A percentile compares a stretch with the other conserved stretches of the same genome.
These are phyloP conservation scores for Petrophora chlorosata DNA, from an alignment of 2,888 invertebrate genomes.

Conservation along the genomic window DNA sequence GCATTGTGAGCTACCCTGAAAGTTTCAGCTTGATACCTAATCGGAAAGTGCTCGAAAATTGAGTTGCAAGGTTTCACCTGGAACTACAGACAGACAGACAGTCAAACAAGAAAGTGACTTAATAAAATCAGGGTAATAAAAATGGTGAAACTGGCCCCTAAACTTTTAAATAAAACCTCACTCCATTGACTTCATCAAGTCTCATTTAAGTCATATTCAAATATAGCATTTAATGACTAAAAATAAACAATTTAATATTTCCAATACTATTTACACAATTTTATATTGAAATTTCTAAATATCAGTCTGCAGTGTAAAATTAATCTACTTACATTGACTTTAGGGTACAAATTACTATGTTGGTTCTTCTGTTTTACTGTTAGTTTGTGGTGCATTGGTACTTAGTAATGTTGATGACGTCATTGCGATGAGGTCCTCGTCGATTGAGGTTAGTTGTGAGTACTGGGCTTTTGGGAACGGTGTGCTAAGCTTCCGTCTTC, in stretches of 20 bases:
- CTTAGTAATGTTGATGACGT: conserved; percentile 60
- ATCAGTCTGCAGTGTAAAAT: conserved; percentile 80
- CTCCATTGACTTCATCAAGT: conserved; percentile 9
- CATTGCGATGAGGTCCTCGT: conserved; percentile 67
- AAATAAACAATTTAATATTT: conserved; percentile 38
- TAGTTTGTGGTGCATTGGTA: conserved; percentile 51
- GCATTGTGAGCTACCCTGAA: too few species aligned
- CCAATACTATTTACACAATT: conserved; percentile 54
- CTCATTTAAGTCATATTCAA: conserved; percentile 8
- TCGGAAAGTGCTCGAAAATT: too few species aligned
- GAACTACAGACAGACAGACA: too few species aligned
- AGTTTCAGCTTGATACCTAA: too few species aligned
- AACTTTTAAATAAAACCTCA: neutral
- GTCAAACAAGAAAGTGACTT: too few species aligned
- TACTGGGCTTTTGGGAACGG: conserved; percentile 69
- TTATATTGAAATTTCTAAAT: conserved; percentile 69
- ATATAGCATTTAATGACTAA: conserved; percentile 29
- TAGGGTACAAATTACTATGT: conserved; percentile 67
- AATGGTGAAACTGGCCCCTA: neutral
- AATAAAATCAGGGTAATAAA: neutral
- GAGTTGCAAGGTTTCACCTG: too few species aligned
- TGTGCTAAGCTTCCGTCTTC: conserved; percentile 56
- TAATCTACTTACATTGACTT: conserved; percentile 63
- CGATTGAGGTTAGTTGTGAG: conserved; percentile 72
- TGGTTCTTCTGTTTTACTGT: conserved; percentile 67